Evolutionary conservation across 1,140 invertebrate genomes (phyloP), one percentile per base, ranked within the genome.

Genomic region (Drosophila saltans): DNA sequence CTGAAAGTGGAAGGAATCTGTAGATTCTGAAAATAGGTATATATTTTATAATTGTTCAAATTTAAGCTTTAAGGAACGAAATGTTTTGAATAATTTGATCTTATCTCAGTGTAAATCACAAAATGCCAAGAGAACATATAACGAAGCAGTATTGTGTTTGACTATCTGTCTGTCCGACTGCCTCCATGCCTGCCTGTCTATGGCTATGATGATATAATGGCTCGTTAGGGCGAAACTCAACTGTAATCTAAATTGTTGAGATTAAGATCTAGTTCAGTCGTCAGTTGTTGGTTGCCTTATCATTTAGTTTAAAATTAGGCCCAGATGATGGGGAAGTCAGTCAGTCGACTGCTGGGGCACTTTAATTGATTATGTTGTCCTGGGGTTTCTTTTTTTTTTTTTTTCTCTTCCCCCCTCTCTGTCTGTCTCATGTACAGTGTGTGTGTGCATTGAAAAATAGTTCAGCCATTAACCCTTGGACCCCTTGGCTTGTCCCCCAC

Each of bases 231-330:
- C 24, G 41, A 24, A 45, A 69, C 67, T 67, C 39, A 56, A 48
- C 45, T 52, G 45, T 52, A 24, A 48, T 64, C 52, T 63, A 40
- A 48, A 73, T 36, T 43, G 40, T 41, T 1, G 55, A 36, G 72
- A 75, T 75, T 66, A 74, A 60, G 70, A 74, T 74, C 72, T 74
- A 21, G 61, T 40, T 74, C 40, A 40, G 40, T 36, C 30, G 40
- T 36, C 30, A 55, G n/a, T 33, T 64, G n/a, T 33, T 33, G 30
- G 59, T 62, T 11, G 58, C 36, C n/a, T 70, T 28, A 72, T 55
- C 36, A 62, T 21, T 9, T 43, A 62, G 41, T 30, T 33, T 11
- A 41, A 70, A 70, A 55, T 72, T 58, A 39, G 36, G 8, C 24
- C 21, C 21, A 52, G 45, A 26, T 2, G 21, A 52, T 26, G 45